Conservation (phyloP, 1,140 invertebrate genomes). For the Neodiprion virginianus region DNA sequence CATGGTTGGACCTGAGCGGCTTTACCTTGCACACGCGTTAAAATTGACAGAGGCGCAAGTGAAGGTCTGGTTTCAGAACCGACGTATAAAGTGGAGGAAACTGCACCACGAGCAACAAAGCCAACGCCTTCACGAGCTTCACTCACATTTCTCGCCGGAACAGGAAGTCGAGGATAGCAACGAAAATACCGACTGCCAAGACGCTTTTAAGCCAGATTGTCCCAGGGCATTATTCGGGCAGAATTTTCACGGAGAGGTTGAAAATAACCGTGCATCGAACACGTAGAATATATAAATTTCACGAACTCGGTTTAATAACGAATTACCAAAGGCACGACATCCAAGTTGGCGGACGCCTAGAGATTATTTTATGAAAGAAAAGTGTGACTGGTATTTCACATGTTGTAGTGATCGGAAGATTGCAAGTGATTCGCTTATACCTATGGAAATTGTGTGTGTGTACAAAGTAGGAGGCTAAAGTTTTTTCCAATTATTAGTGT, state of each 20-base stretch:
- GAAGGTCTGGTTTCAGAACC: slow-evolving; percentile 98
- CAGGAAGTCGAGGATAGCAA: slow-evolving; percentile 57
- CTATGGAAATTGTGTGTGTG: background rate
- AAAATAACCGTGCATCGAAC: background rate
- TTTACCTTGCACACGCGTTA: slow-evolving; percentile 87
- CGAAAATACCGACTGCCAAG: slow-evolving; percentile 53
- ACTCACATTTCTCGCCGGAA: slow-evolving; percentile 52
- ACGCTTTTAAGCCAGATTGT: background rate
- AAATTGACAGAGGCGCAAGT: slow-evolving; percentile 92
- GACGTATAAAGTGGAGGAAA: slow-evolving; percentile 95
- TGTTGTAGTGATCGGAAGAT: background rate
- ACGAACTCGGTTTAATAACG: background rate
- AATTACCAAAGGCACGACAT: background rate
- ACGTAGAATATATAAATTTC: too few species aligned
- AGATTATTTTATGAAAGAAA: background rate
- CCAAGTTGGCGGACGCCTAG: background rate
- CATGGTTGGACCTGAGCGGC: slow-evolving; percentile 92
- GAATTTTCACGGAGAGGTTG: background rate
- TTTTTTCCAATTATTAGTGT: background rate
- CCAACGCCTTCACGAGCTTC: slow-evolving; percentile 80
- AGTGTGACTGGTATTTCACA: background rate
- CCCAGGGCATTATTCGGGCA: background rate
- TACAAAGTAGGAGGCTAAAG: background rate
- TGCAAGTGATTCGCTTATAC: background rate
- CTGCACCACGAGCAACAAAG: slow-evolving; percentile 91